Evolutionary conservation across 2,113 vertebrate species (phyloP), one percentile per base, ranked within the genome.

Genomic region (Melanocharis versteri): DNA sequence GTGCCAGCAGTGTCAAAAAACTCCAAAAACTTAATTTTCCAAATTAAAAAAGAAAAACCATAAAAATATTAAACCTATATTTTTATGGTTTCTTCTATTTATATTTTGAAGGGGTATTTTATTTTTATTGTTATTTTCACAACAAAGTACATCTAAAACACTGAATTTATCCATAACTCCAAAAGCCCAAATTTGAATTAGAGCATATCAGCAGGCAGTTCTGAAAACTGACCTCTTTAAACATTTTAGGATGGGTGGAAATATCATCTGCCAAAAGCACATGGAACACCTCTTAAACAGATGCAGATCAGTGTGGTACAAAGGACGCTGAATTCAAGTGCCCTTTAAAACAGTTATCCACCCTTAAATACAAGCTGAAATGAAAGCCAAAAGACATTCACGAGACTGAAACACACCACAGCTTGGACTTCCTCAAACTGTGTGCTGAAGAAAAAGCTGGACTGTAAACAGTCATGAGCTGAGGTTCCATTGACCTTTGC

Each of bases 401-500:
- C 51, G 92, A 62, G 64, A 47, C 24, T 94, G 54, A 76, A 93
- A 54, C 89, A 54, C 89, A 51, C 71, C 85, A 68, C 82, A 96
- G 69, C 88, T 93, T 97, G 81, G 75, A 93, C 90, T 95, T 97
- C 82, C 81, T 82, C 68, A 84, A 42, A 33, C 45, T 58, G 40
- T 70, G 53, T 80, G 75, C 76, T 93, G 68, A 68, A 83, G 82
- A 77, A 94, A 75, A 93, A 50, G 10, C 35, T 48, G 54, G 61
- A 64, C 44, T 87, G 88, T 95, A 94, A 97, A 93, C 97, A 93
- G 44, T 86, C 76, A 28, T 62, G 69, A 95, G 72, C 76, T 65
- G n/a, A 93, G 89, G 73, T 96, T 88, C 82, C 87, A 96, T 23
- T 97, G 96, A 97, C 96, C 95, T 98, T 96, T 97, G 92, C 89